Evolutionary conservation across 2,888 invertebrate genomes (phyloP), one percentile per base, ranked within the genome.

Genomic region (Trimorus sp.): DNA sequence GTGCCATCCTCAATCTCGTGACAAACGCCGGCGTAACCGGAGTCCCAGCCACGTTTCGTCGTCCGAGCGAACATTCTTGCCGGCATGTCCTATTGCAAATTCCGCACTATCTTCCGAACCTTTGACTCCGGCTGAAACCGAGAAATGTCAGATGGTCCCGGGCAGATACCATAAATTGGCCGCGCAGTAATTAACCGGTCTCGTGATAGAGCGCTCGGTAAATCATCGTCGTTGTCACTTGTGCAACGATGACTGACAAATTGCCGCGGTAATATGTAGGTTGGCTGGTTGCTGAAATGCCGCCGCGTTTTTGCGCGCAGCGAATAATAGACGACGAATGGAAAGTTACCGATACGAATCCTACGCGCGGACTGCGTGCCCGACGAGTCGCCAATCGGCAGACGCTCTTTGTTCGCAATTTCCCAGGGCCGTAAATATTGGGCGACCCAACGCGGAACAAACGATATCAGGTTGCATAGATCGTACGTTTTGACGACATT

Each of bases 201-300:
- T 62, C 77, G 77, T 77, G 77, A 70, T 77, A 70, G 77, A 70
- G 77, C 70, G 53, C 45, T 16, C 60, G 36, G 56, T 77, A 42
- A 70, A 70, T 77, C 76, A 76, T 69, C 51, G 58, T 69, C 15
- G 63, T 62, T 76, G 77, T 77, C 77, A 77, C 77, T 77, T 70
- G 65, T 56, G 70, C 77, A 70, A 70, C 16, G 60, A 56, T 60
- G 56, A 63, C 63, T 70, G 70, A 77, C 77, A 77, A 77, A 77
- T 65, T 48, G 42, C 42, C 63, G 9, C n/a, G 12, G 37, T 56
- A 69, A 76, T 69, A 56, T 56, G 40, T 49, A 76, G 76, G 62
- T 48, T 71, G 40, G 11, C 15, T 14, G 56, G 14, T 56, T 56
- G 66, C 54, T 45, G 58, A 49, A 58, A 58, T 56, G 49, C n/a